phyloP scores from a whole-genome alignment of 2,113 vertebrate genomes.

The Prionailurus bengalensis region DNA sequence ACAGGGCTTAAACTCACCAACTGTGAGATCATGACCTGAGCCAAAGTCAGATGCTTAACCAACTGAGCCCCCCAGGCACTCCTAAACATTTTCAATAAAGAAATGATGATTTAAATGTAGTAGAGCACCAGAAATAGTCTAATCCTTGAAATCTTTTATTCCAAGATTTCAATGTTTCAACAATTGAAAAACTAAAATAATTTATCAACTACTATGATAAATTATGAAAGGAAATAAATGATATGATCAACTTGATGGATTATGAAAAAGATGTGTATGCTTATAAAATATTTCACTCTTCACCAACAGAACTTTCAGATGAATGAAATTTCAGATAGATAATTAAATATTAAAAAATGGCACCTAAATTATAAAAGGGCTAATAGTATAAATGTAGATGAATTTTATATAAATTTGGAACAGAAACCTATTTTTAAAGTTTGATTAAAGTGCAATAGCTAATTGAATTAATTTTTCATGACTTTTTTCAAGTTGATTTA shows the following conservation, averaged over 20 bases:
- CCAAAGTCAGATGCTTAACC: too few species aligned
- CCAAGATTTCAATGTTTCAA: neutral
- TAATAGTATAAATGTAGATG: neutral
- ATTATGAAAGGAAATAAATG: neutral
- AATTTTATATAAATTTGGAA: conserved; percentile 1
- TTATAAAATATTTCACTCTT: neutral
- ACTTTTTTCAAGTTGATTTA: neutral
- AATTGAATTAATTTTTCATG: neutral
- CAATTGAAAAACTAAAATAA: neutral
- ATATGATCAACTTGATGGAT: neutral
- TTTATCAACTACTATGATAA: neutral
- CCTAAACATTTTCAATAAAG: neutral
- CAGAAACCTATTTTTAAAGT: neutral
- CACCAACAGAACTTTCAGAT: neutral
- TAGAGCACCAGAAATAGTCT: neutral
- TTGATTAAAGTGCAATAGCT: neutral
- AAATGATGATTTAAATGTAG: neutral
- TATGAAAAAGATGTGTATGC: neutral
- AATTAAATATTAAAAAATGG: neutral
- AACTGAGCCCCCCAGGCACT: too few species aligned
- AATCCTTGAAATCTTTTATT: neutral
- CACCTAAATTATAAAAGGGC: neutral
- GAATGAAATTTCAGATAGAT: neutral
- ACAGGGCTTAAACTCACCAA: too few species aligned
- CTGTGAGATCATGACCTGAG: too few species aligned